Percentiles rank a stretch among this genome's conserved stretches.
Conservation (phyloP, 1,140 invertebrate species). For the Drosophila punjabiensis region DNA sequence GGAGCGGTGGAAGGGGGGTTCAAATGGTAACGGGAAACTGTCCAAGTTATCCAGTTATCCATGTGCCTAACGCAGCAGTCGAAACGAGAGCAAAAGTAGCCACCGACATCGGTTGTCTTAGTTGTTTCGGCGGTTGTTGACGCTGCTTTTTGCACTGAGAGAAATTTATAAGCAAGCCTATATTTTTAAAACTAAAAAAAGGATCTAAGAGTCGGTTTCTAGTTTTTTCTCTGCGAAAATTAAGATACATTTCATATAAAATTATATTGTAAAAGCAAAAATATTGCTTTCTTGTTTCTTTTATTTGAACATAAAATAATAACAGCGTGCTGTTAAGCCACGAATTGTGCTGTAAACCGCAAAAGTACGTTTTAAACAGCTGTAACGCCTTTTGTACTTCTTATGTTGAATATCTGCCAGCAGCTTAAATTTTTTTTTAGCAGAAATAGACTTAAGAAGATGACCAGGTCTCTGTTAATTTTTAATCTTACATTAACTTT, state of each 20-base stretch:
- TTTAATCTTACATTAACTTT: neutral
- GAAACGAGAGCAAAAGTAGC: conserved; percentile 74
- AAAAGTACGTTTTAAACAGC: neutral
- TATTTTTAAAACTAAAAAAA: neutral
- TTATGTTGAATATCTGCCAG: neutral
- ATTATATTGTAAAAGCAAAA: too few species aligned
- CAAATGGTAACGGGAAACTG: conserved; percentile 42
- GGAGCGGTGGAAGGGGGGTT: neutral
- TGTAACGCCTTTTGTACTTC: neutral
- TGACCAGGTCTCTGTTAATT: neutral
- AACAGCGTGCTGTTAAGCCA: neutral
- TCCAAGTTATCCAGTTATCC: conserved; percentile 61
- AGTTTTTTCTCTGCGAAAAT: neutral
- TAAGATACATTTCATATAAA: too few species aligned
- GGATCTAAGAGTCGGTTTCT: neutral
- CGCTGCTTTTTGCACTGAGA: conserved; percentile 8
- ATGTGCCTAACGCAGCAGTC: conserved; percentile 70
- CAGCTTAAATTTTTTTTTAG: neutral
- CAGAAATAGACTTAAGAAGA: neutral
- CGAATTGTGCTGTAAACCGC: too few species aligned
- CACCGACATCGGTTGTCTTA: conserved; percentile 41
- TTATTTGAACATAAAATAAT: neutral
- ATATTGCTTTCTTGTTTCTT: neutral
- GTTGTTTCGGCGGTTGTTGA: conserved; percentile 29
- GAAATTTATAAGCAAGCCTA: neutral